phyloP scores from a whole-genome alignment of 2,113 vertebrate species.

The Agapornis roseicollis region DNA sequence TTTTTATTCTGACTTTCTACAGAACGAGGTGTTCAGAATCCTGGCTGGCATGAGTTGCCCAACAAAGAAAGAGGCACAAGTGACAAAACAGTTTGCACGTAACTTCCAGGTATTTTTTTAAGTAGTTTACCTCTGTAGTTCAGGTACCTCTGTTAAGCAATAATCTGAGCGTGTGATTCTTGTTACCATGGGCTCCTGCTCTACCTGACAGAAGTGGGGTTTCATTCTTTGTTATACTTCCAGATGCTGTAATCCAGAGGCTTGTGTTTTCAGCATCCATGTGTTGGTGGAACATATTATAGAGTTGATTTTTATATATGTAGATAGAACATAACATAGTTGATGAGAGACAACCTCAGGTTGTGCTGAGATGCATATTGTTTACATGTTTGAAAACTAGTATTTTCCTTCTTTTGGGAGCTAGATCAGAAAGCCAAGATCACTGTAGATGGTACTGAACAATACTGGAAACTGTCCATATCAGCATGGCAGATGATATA shows the following conservation, averaged over 20 bases:
- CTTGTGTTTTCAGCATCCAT: not conserved
- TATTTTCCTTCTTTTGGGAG: not conserved
- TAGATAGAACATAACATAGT: not conserved
- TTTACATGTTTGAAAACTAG: not conserved
- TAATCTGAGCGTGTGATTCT: not conserved
- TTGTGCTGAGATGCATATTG: not conserved
- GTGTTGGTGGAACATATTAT: not conserved
- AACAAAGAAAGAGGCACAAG: not conserved
- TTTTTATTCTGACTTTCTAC: not conserved
- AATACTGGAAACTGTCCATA: not conserved
- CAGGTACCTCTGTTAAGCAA: slow-evolving; percentile 31
- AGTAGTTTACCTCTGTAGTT: not conserved
- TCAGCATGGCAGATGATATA: not conserved
- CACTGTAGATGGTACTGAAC: not conserved
- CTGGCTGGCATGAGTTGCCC: not conserved
- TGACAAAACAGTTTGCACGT: not conserved
- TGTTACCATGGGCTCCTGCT: not conserved
- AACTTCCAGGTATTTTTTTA: not conserved
- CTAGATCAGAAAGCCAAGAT: not conserved
- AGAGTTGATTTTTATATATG: not conserved
- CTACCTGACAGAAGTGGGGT: not conserved
- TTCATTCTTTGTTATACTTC: not conserved
- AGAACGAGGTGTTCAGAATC: not conserved
- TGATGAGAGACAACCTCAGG: slow-evolving; percentile 8
- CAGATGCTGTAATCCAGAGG: not conserved